Evolutionary conservation across 2,797 vertebrate genomes (phyloP), one percentile per base, ranked within the genome.

Genomic region (Uromys caudimaculatus): DNA sequence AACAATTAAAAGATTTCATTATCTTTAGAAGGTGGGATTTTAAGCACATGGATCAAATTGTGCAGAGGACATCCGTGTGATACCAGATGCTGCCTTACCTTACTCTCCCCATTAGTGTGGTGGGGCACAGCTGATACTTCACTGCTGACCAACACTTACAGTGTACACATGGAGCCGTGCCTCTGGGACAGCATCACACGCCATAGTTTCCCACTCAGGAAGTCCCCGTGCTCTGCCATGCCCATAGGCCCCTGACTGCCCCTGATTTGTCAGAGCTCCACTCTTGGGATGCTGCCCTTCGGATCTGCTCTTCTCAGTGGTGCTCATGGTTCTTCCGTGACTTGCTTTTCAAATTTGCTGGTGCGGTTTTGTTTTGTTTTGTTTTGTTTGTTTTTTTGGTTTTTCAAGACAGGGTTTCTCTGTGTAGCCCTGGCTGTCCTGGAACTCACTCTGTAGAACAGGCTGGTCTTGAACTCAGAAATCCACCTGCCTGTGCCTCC

Each of bases 1-100:
- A 86, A 88, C 81, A 85, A 62, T 58, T 50, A 69, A 52, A 41
- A n/a, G 1, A 1, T 32, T 84, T 95, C 10, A 4, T 76, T 27
- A 44, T 44, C 44, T 89, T 95, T 91, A 85, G 73, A 44, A 91
- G 58, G 81, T 75, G 95, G 89, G 75, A 27, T 56, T 89, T 73
- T 54, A 13, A 47, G 78, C 89, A 91, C 73, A 67, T 47, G 44
- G 24, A 89, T 10, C 79, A 73, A 50, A 27, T 9, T 24, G 24
- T 86, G 17, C 35, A 76, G 77, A n/a, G 21, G 67, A 24, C 77
- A 44, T 47, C 38, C 13, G 7, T 2, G 0, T 35, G 4, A 21
- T 5, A 6, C 19, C 29, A 29, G 64, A 23, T 76, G 4, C 17
- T 6, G 13, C 19, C 24, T 60, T 64, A 11, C 82, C 2, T 1